A percentile compares a stretch with the other conserved stretches of the same genome.
Conservation (phyloP, 2,797 vertebrate genomes). For the Corythornis leucogaster region DNA sequence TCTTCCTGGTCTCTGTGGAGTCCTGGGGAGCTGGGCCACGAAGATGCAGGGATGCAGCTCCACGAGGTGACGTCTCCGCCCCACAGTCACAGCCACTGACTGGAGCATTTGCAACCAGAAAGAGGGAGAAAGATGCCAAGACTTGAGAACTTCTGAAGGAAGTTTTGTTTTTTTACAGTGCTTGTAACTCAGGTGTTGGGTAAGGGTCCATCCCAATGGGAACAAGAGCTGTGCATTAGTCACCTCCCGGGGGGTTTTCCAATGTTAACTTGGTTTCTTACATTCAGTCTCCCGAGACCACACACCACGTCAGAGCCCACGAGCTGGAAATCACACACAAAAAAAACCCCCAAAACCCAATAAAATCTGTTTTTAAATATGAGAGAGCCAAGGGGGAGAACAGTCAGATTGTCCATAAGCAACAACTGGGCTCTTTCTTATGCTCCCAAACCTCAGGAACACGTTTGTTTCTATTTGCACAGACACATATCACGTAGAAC, state of each 20-base stretch:
- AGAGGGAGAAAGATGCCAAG: not conserved
- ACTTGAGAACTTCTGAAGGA: not conserved
- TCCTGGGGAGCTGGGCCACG: not conserved
- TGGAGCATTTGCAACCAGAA: not conserved
- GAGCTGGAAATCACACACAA: slow-evolving; percentile 3
- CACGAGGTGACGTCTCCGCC: not conserved
- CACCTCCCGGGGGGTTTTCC: not conserved
- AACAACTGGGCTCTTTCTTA: slow-evolving; percentile 16
- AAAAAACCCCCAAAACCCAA: not conserved
- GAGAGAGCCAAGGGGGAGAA: slow-evolving; percentile 3
- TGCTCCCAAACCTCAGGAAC: slow-evolving; percentile 16
- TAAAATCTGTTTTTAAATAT: slow-evolving; percentile 15
- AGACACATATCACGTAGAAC: slow-evolving; percentile 43
- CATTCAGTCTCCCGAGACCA: slow-evolving; percentile 43
- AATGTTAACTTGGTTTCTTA: not conserved
- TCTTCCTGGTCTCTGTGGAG: not conserved
- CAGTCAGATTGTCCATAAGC: slow-evolving; percentile 43
- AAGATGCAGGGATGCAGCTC: not conserved
- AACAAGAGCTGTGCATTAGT: not conserved
- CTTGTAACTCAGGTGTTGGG: not conserved
- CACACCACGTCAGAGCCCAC: not conserved
- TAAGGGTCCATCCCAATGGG: not conserved
- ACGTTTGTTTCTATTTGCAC: slow-evolving; percentile 19
- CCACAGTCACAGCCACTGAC: not conserved
- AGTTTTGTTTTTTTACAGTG: slow-evolving; percentile 14